phyloP scores from a whole-genome alignment of 2,113 vertebrate species.

The Gavialis gangeticus region DNA sequence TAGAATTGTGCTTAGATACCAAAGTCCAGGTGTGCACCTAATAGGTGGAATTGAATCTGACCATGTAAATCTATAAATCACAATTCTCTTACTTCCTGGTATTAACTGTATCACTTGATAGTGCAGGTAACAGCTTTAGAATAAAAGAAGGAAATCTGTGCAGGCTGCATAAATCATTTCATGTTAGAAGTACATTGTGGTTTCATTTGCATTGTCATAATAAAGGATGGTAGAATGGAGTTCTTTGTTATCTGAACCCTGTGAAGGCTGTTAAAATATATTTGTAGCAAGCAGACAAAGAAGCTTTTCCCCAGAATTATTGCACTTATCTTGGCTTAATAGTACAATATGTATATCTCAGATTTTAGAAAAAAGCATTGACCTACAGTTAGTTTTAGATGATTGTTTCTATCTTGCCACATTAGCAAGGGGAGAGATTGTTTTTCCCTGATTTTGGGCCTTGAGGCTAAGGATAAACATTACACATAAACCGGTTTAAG shows the following conservation, averaged over 20 bases:
- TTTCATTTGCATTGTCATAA: conserved; percentile 11
- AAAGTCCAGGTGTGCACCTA: too few relatives aligned
- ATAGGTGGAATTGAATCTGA: neutral
- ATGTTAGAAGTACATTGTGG: neutral
- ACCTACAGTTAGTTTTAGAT: neutral
- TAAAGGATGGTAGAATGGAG: neutral
- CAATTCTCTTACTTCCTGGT: neutral
- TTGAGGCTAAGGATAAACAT: too few relatives aligned
- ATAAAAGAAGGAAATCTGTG: neutral
- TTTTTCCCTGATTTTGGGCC: neutral
- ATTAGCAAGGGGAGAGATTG: neutral
- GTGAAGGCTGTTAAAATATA: neutral
- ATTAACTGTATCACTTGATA: neutral
- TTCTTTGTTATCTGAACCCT: neutral
- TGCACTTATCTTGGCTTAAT: neutral
- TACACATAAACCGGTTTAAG: too few relatives aligned
- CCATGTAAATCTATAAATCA: neutral
- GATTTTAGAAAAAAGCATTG: neutral
- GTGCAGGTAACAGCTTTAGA: neutral
- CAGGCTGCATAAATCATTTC: neutral
- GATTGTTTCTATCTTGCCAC: neutral
- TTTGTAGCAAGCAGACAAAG: conserved; percentile 1
- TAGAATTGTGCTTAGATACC: too few relatives aligned
- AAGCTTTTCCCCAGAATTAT: neutral
- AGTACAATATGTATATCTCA: neutral